Evolutionary conservation across 2,888 invertebrate genomes (phyloP).

Genomic region (Pristionchus japonicus): DNA sequence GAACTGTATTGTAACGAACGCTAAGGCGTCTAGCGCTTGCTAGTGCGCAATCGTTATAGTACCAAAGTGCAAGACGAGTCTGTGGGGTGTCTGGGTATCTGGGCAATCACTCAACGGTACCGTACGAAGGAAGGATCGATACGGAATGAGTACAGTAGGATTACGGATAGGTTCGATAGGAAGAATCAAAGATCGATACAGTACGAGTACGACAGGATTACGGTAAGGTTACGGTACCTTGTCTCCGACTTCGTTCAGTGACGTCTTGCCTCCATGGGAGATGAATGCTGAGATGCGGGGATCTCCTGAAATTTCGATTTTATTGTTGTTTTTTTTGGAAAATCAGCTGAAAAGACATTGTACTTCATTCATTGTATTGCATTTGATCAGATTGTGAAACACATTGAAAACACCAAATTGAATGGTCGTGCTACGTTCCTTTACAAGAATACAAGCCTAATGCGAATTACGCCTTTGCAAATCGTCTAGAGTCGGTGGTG

Average conservation of each 20-base stretch:
- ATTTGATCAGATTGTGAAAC: neutral
- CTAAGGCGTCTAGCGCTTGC: neutral
- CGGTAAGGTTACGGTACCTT: constrained; percentile 5
- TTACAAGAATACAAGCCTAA: no score
- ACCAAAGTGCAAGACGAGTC: neutral
- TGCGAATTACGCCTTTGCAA: no score
- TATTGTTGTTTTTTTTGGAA: neutral
- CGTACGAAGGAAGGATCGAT: neutral
- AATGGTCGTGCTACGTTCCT: no score
- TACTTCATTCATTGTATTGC: neutral
- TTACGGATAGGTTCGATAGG: neutral
- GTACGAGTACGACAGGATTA: neutral
- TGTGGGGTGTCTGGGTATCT: neutral
- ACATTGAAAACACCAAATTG: no score
- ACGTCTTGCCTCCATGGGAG: constrained; percentile 28
- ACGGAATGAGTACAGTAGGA: neutral
- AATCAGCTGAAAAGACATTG: neutral
- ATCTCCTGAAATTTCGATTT: neutral
- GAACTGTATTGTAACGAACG: neutral
- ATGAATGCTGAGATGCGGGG: constrained; percentile 21
- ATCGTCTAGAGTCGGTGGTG: no score
- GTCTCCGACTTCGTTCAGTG: constrained; percentile 33
- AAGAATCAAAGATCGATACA: neutral
- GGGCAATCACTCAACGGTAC: neutral
- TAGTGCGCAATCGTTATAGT: neutral